Evolutionary conservation across 2,113 vertebrate genomes (phyloP), one percentile per base, ranked within the genome.

Genomic region (Alouatta palliata): DNA sequence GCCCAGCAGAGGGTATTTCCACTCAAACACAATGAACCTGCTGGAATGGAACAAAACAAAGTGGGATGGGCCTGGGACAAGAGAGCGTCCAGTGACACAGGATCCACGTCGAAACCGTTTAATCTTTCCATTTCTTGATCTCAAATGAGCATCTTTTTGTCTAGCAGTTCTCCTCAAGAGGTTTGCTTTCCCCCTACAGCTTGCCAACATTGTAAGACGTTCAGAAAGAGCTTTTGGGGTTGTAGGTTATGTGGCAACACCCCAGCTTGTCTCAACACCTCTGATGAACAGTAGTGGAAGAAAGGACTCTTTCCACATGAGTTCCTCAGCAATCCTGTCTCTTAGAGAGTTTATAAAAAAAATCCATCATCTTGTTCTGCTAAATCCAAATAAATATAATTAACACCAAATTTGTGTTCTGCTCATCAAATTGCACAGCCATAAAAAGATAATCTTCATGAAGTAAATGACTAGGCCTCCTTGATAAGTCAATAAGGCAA

Each of bases 371-470:
- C 47, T 96, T 95, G 6, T 71, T 75, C n/a, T 82, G 37, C 52
- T 83, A 90, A 86, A 40, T 8, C 45, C 47, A 94, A 90, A 66
- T 61, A 94, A 95, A 87, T 77, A 43, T 82, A 96, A 68, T 95
- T 77, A 90, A 88, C 61, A 94, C 85, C 37, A 85, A 96, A 90
- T 25, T 66, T 91, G 14, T 70, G 52, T 84, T 91, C 49, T 90
- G 9, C 77, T 76, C 13, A 96, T 82, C 83, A 80, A 93, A 87
- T 66, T 56, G 45, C 64, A 92, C 13, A 81, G 75, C 14, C n/a
- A 14, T 89, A 66, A 85, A 96, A 90, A 66, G 89, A 87, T 71
- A 80, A 95, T 82, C 56, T 77, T 91, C 17, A 4, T 9, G 35
- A 73, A 90, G 81, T 70, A 92, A 91, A 93, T 92, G 47, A 61